Evolutionary conservation across 2,797 vertebrate genomes (phyloP).

Genomic region (Bucorvus abyssinicus): DNA sequence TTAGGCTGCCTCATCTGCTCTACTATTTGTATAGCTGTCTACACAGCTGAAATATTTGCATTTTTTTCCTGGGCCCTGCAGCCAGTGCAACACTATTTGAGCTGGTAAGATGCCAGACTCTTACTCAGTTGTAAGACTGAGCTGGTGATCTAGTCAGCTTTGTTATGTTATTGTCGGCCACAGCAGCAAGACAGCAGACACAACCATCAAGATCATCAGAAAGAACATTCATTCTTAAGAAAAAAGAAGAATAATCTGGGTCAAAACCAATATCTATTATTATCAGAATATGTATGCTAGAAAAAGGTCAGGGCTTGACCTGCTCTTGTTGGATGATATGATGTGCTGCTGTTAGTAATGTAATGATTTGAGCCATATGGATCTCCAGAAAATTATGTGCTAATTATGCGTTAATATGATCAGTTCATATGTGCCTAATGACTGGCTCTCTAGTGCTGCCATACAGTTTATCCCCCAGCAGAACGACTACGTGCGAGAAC

Average conservation of each 20-base stretch:
- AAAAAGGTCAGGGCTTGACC: constrained; percentile 5
- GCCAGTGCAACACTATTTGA: constrained; percentile 18
- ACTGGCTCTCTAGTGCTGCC: neutral
- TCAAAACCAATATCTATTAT: constrained; percentile 10
- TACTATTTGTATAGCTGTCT: constrained; percentile 40
- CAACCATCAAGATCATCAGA: neutral
- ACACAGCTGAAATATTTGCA: constrained; percentile 39
- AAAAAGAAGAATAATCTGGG: neutral
- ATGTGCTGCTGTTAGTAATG: neutral
- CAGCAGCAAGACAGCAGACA: constrained; percentile 5
- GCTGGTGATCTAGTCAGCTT: neutral
- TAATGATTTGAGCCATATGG: neutral
- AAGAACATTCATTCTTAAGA: neutral
- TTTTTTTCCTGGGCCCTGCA: constrained; percentile 14
- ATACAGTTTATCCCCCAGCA: neutral
- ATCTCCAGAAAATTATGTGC: constrained; percentile 36
- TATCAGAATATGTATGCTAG: neutral
- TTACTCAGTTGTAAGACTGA: constrained; percentile 19
- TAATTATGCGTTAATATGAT: constrained; percentile 9
- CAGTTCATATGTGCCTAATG: neutral
- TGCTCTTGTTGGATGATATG: neutral
- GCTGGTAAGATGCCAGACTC: constrained; percentile 39
- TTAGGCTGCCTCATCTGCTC: constrained; percentile 27
- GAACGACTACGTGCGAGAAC: neutral
- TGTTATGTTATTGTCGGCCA: neutral